These are phyloP conservation scores for Sclerurus mexicanus DNA, from an alignment of 2,113 vertebrate genomes.

Conservation along the genomic window DNA sequence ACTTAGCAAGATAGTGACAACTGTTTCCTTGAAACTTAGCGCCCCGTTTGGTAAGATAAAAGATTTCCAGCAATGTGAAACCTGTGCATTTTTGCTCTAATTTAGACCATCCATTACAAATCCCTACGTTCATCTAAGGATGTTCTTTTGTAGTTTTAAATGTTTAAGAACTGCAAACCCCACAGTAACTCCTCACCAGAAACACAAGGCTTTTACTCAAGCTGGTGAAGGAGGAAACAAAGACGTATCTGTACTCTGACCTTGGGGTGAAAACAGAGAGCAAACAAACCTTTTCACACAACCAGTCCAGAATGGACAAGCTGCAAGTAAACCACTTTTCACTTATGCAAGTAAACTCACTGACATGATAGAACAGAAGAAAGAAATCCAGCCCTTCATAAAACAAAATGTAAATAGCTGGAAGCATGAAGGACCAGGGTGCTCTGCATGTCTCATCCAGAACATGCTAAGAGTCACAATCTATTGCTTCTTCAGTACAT, in stretches of 20 bases:
- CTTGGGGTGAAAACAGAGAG: not conserved
- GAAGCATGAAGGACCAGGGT: not conserved
- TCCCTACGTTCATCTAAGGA: not conserved
- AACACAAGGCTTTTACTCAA: not conserved
- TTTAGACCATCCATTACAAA: not conserved
- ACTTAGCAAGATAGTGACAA: not conserved
- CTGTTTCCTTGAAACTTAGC: not conserved
- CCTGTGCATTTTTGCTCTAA: not conserved
- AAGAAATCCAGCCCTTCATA: not conserved
- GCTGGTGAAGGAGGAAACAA: not conserved
- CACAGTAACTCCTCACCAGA: not conserved
- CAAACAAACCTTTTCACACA: not conserved
- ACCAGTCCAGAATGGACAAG: not conserved
- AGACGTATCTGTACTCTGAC: not conserved
- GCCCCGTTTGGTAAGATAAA: not conserved
- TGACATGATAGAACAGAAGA: accelerated
- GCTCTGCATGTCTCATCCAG: not conserved
- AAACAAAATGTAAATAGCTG: not conserved
- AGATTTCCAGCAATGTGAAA: not conserved
- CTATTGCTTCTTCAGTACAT: not conserved
- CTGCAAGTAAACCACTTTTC: not conserved
- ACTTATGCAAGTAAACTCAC: not conserved
- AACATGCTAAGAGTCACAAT: not conserved
- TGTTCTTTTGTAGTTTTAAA: not conserved
- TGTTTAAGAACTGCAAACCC: not conserved